Percentiles rank a stretch among this genome's conserved stretches.
phyloP scores from a whole-genome alignment of 2,113 vertebrate genomes.

The Gymnorhina tibicen region DNA sequence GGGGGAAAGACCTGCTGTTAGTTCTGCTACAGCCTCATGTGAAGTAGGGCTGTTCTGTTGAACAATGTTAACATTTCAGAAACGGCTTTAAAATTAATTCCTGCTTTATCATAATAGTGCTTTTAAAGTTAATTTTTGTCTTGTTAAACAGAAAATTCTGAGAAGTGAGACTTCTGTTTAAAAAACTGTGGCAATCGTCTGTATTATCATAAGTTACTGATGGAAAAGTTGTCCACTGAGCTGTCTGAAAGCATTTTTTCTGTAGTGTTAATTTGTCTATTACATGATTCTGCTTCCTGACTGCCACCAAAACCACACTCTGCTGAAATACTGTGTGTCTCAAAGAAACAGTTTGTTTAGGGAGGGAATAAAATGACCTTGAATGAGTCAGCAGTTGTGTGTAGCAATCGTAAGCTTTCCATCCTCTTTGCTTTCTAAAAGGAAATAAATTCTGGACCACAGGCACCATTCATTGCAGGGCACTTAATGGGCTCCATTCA shows the following conservation, averaged over 20 bases:
- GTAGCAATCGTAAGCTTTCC: neutral
- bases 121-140: neutral
- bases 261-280: neutral
- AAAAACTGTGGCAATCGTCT: accelerated
- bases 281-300: neutral
- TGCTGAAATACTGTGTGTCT: neutral
- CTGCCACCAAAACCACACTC: neutral
- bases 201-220: neutral
- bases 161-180: neutral
- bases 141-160: neutral
- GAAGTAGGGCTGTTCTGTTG: neutral
- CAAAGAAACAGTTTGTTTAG: conserved; percentile 1
- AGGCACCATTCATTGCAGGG: neutral
- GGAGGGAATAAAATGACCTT: neutral
- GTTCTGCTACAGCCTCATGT: neutral
- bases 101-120: neutral
- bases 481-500: conserved; percentile 54
- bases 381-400: conserved; percentile 40
- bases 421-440: neutral
- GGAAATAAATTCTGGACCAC: conserved; percentile 7
- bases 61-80: neutral
- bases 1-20: neutral
- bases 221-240: neutral
- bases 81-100: neutral
- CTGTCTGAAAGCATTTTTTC: neutral